Conservation (phyloP, 2,797 vertebrate species). For the Gallirallus australis region DNA sequence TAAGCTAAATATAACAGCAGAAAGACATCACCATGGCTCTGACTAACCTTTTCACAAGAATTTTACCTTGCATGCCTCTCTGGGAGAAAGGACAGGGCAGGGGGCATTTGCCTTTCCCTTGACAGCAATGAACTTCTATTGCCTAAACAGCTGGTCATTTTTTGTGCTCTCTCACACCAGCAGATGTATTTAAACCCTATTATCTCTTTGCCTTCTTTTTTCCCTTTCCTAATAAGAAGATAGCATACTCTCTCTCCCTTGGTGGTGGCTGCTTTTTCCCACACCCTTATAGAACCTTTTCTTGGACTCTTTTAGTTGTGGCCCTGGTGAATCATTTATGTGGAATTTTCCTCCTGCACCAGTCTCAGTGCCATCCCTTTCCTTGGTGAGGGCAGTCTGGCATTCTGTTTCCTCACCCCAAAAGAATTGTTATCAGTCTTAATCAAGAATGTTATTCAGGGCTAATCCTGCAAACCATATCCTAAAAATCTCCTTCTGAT, state of each 20-base stretch:
- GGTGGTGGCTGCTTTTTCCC: neutral
- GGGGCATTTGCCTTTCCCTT: neutral
- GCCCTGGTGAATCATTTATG: neutral
- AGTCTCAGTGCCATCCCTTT: neutral
- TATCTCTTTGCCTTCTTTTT: neutral
- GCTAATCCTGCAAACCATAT: neutral
- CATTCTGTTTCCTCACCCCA: neutral
- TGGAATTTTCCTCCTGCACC: neutral
- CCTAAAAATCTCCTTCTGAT: neutral
- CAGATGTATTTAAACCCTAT: neutral
- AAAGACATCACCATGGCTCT: neutral
- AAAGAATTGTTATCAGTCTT: neutral
- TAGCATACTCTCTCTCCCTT: neutral
- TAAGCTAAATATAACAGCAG: slow-evolving; percentile 5
- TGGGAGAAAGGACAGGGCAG: neutral
- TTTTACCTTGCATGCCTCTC: neutral
- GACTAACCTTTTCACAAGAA: neutral
- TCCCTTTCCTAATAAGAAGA: neutral
- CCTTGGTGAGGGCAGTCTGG: neutral
- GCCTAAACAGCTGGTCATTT: neutral
- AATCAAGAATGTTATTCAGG: neutral
- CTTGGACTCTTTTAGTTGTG: neutral
- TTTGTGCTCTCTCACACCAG: neutral
- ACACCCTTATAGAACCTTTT: neutral
- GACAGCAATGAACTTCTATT: neutral